Evolutionary conservation across 2,113 vertebrate species (phyloP).

Genomic region (Chaetodon auriga): DNA sequence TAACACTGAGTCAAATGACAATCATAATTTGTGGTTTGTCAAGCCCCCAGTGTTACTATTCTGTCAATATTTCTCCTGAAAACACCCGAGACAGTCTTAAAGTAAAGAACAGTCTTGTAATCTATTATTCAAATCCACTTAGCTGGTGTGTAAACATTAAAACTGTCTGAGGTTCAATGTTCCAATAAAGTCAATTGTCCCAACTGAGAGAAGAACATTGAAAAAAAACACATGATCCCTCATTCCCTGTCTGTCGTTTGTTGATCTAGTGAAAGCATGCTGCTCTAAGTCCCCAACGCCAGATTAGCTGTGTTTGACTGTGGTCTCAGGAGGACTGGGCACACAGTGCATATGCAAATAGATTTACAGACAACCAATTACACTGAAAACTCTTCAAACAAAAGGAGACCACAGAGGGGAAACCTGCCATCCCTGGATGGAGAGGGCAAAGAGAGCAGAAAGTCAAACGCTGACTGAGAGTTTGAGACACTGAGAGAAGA

Average conservation of each 20-base stretch:
- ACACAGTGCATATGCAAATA: constrained; percentile 71
- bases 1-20: background rate
- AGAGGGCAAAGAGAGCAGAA: constrained; percentile 15
- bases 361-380: constrained; percentile 73
- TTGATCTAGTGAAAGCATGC: constrained; percentile 49
- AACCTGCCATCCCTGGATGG: constrained; percentile 29
- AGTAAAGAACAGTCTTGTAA: background rate
- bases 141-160: background rate
- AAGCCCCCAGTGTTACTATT: background rate
- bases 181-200: background rate
- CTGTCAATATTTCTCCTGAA: background rate
- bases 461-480: background rate
- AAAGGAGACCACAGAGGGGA: constrained; percentile 32
- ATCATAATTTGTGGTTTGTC: background rate
- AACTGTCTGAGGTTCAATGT: background rate
- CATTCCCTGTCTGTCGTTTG: constrained; percentile 31
- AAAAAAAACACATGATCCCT: background rate
- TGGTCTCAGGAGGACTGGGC: constrained; percentile 62
- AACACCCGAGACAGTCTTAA: background rate
- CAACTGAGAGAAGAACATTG: constrained; percentile 5
- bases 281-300: constrained; percentile 39
- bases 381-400: constrained; percentile 56
- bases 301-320: constrained; percentile 71
- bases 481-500: background rate
- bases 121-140: constrained; percentile 16